Percentiles rank a stretch among this genome's conserved stretches.
These are phyloP conservation scores for Aptenodytes forsteri DNA, from an alignment of 2,113 vertebrate species.

Conservation along the genomic window DNA sequence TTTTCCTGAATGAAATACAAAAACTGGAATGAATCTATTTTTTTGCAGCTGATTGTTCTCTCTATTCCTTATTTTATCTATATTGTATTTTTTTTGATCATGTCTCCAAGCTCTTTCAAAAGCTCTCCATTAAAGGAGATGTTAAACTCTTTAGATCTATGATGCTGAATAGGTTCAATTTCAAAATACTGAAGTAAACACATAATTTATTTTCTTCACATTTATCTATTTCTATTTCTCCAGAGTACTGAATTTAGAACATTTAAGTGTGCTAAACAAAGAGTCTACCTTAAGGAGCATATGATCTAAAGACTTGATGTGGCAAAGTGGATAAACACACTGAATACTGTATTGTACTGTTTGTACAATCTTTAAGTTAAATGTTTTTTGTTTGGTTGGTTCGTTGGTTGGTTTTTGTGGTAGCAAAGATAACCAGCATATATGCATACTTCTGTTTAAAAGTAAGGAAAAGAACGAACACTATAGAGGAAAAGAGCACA, in stretches of 20 bases:
- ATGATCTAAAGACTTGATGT: neutral
- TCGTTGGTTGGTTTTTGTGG: neutral
- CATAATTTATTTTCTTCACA: neutral
- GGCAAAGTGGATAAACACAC: neutral
- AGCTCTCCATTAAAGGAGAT: neutral
- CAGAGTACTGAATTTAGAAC: neutral
- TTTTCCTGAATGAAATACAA: neutral
- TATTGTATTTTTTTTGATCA: neutral
- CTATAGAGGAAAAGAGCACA: neutral
- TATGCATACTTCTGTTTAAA: neutral
- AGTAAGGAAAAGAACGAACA: neutral
- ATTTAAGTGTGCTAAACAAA: neutral
- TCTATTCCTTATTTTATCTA: neutral
- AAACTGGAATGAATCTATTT: neutral
- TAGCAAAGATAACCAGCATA: neutral
- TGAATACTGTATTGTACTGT: neutral
- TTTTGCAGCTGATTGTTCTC: neutral
- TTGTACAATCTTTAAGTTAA: neutral
- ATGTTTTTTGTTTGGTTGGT: rapidly evolving
- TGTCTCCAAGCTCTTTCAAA: neutral
- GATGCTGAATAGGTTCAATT: neutral
- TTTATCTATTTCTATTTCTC: neutral
- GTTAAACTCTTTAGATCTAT: neutral
- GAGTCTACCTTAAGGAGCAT: neutral
- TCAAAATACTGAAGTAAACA: neutral